Evolutionary conservation across 2,797 vertebrate genomes (phyloP).

Genomic region (Argya squamiceps): DNA sequence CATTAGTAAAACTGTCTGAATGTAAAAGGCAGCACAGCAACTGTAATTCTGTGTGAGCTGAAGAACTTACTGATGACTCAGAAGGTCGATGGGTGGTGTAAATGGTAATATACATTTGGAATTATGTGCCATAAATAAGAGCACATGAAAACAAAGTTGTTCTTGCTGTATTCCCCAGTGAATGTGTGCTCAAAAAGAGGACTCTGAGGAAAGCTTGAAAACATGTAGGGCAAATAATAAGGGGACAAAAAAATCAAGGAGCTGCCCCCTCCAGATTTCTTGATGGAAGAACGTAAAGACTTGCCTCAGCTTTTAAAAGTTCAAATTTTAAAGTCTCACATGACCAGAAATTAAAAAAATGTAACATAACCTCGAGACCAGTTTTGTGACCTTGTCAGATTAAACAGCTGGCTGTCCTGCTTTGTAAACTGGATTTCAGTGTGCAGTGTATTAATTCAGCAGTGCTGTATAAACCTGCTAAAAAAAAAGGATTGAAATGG

Average conservation of each 20-base stretch:
- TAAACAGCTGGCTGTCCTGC: not conserved
- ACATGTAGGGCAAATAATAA: not conserved
- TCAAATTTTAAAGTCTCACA: not conserved
- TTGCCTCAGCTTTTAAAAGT: not conserved
- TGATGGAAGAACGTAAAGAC: not conserved
- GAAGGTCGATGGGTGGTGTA: not conserved
- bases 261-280: not conserved
- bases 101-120: not conserved
- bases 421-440: constrained; percentile 27
- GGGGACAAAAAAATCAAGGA: not conserved
- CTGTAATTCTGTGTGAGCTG: not conserved
- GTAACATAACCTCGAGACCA: not conserved
- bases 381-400: not conserved
- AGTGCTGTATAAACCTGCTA: not conserved
- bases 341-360: not conserved
- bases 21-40: not conserved
- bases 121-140: not conserved
- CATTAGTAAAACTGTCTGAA: not conserved
- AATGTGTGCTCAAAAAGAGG: not conserved
- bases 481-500: not conserved
- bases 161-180: not conserved
- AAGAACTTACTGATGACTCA: not conserved
- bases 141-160: not conserved
- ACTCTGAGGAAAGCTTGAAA: not conserved
- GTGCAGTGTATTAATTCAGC: constrained; percentile 7